Evolutionary conservation across 2,888 invertebrate species (phyloP).

Genomic region (Amphipyra tragopoginis): DNA sequence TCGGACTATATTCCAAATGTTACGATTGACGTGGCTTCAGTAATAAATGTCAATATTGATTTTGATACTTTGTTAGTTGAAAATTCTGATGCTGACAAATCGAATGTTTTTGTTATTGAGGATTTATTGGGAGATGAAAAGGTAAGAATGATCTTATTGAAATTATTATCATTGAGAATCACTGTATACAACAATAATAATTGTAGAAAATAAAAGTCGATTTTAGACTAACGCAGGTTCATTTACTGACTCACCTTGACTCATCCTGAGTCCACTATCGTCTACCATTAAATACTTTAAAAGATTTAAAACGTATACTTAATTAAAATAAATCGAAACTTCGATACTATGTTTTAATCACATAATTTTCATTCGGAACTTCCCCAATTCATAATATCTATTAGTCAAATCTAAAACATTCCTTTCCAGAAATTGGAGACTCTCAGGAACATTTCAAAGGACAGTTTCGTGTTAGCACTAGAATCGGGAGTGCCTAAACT

Average conservation of each 20-base stretch:
- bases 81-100: slow-evolving; percentile 37
- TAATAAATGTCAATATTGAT: slow-evolving; percentile 38
- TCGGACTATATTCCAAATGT: slow-evolving; percentile 47
- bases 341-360: no score
- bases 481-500: slow-evolving; percentile 63
- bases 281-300: no score
- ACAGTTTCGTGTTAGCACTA: slow-evolving; percentile 67
- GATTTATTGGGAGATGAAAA: slow-evolving; percentile 65
- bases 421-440: slow-evolving; percentile 69
- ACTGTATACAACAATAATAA: no score
- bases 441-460: slow-evolving; percentile 55
- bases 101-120: slow-evolving; percentile 66
- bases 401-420: neutral
- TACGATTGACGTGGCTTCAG: slow-evolving; percentile 40
- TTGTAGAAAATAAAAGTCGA: no score
- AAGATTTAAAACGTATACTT: no score
- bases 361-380: no score
- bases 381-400: neutral
- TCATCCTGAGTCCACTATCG: no score
- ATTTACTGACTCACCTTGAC: no score
- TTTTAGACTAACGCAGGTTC: no score
- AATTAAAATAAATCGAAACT: no score
- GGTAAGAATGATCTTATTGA: slow-evolving; percentile 52
- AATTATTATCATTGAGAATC: slow-evolving; percentile 1
- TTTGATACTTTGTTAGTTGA: slow-evolving; percentile 34